Base-by-base conservation (phyloP, 2,113 vertebrate species). In the Pogonocichla stellata region DNA sequence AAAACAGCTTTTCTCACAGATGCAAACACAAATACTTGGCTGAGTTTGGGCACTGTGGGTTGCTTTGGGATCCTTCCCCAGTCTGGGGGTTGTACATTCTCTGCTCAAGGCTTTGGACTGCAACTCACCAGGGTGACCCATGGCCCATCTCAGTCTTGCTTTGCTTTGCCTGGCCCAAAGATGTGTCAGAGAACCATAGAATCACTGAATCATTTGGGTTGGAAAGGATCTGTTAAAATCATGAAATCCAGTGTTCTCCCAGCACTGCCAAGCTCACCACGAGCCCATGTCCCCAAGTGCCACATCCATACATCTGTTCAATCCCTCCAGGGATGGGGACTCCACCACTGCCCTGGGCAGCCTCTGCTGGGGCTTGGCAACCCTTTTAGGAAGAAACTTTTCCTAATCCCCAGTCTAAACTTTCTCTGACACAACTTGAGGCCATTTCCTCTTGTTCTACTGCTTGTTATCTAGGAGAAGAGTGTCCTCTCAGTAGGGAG, bases 61-160 rank as follows among this genome's bases (percentile, higher is more conserved):
- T 64, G 33, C 6, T 72, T 88, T 88, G 45, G 28, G 58, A 61
- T 73, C 23, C 29, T 80, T 92, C 24, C 25, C 11, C 26, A 34
- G 9, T 3, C 4, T n/a, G 34, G 19, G 20, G 8, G 4, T 45
- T 19, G 1, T 47, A 25, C 0, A 2, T 77, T 77, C 50, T 92
- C 25, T 9, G 33, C 22, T 47, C 23, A 40, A 48, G 47, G 17
- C 12, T 4, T 1, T n/a, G 45, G 58, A 11, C 51, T 70, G 42
- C 38, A 64, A 7, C 19, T 18, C 57, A 60, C 25, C 14, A 62
- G 40, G 40, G 33, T 38, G 58, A 34, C 15, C 33, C 9, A 6
- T 5, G 57, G 62, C 56, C 31, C 45, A 14, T 42, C 38, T 58
- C 4, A 1, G 15, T 15, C 85, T 71, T 66, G 60, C 38, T 79